Percentiles rank a stretch among this genome's conserved stretches.
Conservation (phyloP, 1,140 invertebrate species). For the Drosophila gunungcola region DNA sequence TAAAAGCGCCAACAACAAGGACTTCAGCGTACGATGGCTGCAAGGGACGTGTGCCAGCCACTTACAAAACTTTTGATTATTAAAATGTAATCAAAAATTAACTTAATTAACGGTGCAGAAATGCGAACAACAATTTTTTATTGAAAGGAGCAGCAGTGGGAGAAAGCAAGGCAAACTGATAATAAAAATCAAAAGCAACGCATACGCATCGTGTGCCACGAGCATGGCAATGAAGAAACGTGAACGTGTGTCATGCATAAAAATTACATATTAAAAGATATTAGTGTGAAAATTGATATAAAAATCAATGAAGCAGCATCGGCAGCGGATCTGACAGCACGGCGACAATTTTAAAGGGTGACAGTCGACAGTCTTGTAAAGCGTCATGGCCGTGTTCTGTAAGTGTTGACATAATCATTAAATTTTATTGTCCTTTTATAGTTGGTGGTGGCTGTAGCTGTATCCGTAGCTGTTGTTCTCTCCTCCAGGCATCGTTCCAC, state of each 20-base stretch:
- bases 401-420: slow-evolving; percentile 83
- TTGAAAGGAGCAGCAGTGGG: slow-evolving; percentile 40
- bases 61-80: slow-evolving; percentile 73
- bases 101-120: slow-evolving; percentile 74
- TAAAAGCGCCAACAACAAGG: slow-evolving; percentile 31
- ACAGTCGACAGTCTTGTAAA: slow-evolving; percentile 57
- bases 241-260: slow-evolving; percentile 67
- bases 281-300: slow-evolving; percentile 82
- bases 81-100: slow-evolving; percentile 82
- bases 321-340: slow-evolving; percentile 19
- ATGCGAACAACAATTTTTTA: slow-evolving; percentile 48
- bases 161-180: slow-evolving; percentile 35
- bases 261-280: slow-evolving; percentile 83
- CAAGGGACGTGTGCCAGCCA: slow-evolving; percentile 45
- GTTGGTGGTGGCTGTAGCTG: slow-evolving; percentile 33
- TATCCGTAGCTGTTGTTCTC: slow-evolving; percentile 6
- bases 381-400: slow-evolving; percentile 63
- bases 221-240: slow-evolving; percentile 31
- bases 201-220: slow-evolving; percentile 57
- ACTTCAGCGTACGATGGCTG: neutral
- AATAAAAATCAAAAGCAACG: slow-evolving; percentile 78
- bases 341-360: slow-evolving; percentile 65
- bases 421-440: slow-evolving; percentile 72
- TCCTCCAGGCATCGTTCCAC: slow-evolving; percentile 37
- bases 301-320: slow-evolving; percentile 77